Evolutionary conservation across 2,888 invertebrate genomes (phyloP).

Genomic region (Abscondita cerata): DNA sequence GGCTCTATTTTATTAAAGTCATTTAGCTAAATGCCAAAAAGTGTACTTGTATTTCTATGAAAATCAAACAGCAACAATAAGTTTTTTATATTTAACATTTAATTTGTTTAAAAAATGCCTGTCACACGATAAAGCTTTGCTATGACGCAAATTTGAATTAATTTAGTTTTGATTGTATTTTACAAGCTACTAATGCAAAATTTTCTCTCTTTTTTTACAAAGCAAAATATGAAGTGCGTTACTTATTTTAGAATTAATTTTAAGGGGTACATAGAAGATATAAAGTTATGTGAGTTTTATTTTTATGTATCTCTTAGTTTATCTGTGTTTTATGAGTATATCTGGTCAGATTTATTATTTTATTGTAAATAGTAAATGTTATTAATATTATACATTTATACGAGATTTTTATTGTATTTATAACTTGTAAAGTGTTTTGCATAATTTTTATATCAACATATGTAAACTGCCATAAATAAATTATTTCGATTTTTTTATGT

Average conservation of each 20-base stretch:
- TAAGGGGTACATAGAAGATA: neutral
- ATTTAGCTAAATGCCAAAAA: conserved; percentile 35
- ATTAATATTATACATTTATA: conserved; percentile 53
- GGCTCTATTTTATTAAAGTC: conserved; percentile 33
- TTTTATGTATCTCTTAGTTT: conserved; percentile 46
- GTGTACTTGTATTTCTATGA: conserved; percentile 32
- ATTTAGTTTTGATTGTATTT: neutral
- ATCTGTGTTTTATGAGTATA: conserved; percentile 55
- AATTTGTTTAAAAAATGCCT: conserved; percentile 7
- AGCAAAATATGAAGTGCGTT: neutral
- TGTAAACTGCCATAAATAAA: conserved; percentile 51
- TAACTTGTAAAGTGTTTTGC: conserved; percentile 53
- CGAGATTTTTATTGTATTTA: conserved; percentile 51
- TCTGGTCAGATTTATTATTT: conserved; percentile 56
- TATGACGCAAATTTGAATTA: neutral
- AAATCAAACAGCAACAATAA: conserved; percentile 16
- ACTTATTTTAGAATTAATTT: conserved; percentile 7
- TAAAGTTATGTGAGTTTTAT: neutral
- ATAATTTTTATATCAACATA: conserved; percentile 56
- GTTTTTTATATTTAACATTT: conserved; percentile 10
- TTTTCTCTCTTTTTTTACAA: neutral
- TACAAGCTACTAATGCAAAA: neutral
- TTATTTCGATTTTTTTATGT: conserved; percentile 23
- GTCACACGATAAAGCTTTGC: conserved; percentile 8
- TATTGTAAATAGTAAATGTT: conserved; percentile 54